These are phyloP conservation scores for Standfussiana lucernea DNA, from an alignment of 2,888 invertebrate species.

Conservation along the genomic window DNA sequence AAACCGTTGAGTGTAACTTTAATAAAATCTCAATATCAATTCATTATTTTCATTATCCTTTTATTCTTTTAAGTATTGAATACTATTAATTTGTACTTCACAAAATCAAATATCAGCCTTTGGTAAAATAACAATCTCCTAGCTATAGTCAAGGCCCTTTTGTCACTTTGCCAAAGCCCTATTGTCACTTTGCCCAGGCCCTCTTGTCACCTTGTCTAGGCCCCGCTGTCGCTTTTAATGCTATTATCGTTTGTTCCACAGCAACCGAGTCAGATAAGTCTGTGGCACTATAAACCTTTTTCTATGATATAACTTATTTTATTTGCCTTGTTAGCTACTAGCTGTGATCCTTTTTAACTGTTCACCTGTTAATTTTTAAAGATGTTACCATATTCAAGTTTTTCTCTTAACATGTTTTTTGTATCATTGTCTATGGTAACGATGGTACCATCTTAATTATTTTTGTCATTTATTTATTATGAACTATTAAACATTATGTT, in stretches of 20 bases:
- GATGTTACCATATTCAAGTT: no score
- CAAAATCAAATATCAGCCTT: not conserved
- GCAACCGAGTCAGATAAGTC: no score
- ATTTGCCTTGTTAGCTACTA: not conserved
- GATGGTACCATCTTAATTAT: constrained; percentile 36
- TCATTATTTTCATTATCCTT: not conserved
- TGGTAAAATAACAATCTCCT: not conserved
- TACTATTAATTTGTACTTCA: not conserved
- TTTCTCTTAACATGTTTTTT: no score
- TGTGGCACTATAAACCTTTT: no score
- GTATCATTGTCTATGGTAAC: not conserved
- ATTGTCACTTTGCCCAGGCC: not conserved
- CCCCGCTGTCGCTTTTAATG: not conserved
- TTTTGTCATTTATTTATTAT: constrained; percentile 31
- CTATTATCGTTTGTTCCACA: not conserved
- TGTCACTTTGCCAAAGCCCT: not conserved
- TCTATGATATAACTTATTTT: no score
- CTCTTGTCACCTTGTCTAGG: not conserved
- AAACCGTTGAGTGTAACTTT: not conserved
- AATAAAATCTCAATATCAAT: not conserved
- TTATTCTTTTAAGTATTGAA: not conserved
- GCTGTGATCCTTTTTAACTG: not conserved
- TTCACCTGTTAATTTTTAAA: no score
- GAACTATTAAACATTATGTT: constrained; percentile 16
- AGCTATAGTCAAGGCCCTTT: not conserved